Conservation (phyloP, 2,888 invertebrate species). For the Caradrina kadenii region DNA sequence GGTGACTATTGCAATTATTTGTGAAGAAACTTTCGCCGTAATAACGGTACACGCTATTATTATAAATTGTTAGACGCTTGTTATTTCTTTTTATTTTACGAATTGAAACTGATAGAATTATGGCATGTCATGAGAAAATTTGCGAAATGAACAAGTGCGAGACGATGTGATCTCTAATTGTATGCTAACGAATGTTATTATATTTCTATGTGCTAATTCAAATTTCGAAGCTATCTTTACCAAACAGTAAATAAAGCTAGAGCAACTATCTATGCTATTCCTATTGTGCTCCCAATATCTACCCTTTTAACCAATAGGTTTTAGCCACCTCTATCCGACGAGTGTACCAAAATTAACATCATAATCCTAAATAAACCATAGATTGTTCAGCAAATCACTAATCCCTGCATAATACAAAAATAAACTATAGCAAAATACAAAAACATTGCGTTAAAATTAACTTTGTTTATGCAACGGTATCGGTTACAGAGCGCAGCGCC, state of each 20-base stretch:
- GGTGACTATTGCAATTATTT: slow-evolving; percentile 55
- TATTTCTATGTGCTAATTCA: background rate
- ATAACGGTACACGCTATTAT: slow-evolving; percentile 31
- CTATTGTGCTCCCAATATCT: background rate
- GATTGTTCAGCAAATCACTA: slow-evolving; percentile 58
- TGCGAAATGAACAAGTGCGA: background rate
- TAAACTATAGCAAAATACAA: slow-evolving; percentile 67
- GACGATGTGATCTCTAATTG: slow-evolving; percentile 4
- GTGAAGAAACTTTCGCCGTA: slow-evolving; percentile 51
- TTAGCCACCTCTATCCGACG: slow-evolving; percentile 1
- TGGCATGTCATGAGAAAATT: slow-evolving; percentile 30
- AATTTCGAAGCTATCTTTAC: background rate
- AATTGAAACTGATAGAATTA: slow-evolving; percentile 37
- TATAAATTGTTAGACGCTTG: slow-evolving; percentile 25
- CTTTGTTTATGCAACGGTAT: slow-evolving; percentile 74
- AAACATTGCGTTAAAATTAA: slow-evolving; percentile 69
- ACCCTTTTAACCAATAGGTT: background rate
- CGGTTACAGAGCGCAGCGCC: slow-evolving; percentile 66
- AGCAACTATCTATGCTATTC: background rate
- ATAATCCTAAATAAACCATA: slow-evolving; percentile 54
- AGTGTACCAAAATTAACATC: slow-evolving; percentile 31
- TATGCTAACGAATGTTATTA: slow-evolving; percentile 8
- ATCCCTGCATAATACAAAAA: slow-evolving; percentile 64
- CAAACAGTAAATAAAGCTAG: background rate
- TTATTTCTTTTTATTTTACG: slow-evolving; percentile 33